A percentile compares a stretch with the other conserved stretches of the same genome.
Conservation (phyloP, 2,888 invertebrate genomes). For the Eucera pruinosa region DNA sequence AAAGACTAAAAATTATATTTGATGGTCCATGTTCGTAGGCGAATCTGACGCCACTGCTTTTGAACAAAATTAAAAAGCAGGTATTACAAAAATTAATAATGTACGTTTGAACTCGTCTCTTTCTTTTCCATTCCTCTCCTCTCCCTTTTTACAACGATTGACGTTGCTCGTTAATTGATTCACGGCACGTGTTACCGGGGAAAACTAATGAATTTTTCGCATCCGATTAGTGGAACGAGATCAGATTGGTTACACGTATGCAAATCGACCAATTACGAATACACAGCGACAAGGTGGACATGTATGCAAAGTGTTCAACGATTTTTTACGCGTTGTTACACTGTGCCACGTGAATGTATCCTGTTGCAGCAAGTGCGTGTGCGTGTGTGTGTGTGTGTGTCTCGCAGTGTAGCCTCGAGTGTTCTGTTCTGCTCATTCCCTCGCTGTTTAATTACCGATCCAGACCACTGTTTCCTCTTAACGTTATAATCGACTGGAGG, state of each 20-base stretch:
- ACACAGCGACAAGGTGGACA: neutral
- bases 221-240: neutral
- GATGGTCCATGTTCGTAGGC: too few species aligned
- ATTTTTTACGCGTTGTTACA: neutral
- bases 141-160: neutral
- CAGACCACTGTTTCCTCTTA: conserved; percentile 65
- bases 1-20: too few species aligned
- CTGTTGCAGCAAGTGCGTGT: neutral
- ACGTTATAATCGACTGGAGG: conserved; percentile 62
- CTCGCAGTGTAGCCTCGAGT: conserved; percentile 5
- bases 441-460: conserved; percentile 62
- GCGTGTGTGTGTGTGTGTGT: neutral
- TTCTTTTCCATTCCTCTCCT: neutral
- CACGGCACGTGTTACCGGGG: neutral
- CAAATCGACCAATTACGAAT: conserved; percentile 14
- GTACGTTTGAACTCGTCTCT: too few species aligned
- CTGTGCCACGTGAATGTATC: neutral
- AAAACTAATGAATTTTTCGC: conserved; percentile 8
- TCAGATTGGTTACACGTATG: neutral
- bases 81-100: too few species aligned
- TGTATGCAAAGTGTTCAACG: neutral
- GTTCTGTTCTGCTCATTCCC: conserved; percentile 28
- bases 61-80: too few species aligned
- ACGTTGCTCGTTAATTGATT: neutral
- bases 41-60: too few species aligned